phyloP scores from a whole-genome alignment of 2,797 vertebrate species.

The Acipenser ruthenus region DNA sequence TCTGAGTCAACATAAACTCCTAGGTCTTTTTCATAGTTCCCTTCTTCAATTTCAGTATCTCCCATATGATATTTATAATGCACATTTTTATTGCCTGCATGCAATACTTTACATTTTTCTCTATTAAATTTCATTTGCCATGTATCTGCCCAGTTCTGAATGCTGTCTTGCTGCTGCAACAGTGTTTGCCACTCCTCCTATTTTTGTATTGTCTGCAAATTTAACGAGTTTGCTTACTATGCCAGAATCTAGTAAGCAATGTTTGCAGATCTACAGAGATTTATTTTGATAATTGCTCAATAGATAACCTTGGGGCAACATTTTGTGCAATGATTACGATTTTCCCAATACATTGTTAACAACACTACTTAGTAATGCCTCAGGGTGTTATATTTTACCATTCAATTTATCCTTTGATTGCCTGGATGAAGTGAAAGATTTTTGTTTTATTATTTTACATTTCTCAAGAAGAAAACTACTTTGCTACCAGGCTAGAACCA shows the following conservation, averaged over 20 bases:
- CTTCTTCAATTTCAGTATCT: too few relatives aligned
- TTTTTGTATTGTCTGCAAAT: too few relatives aligned
- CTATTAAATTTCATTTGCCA: too few relatives aligned
- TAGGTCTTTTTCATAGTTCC: too few relatives aligned
- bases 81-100: too few relatives aligned
- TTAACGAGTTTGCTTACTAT: too few relatives aligned
- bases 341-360: background rate
- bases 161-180: too few relatives aligned
- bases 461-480: background rate
- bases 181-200: too few relatives aligned
- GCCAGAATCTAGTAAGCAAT: background rate
- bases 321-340: background rate
- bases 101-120: too few relatives aligned
- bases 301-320: background rate
- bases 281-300: slow-evolving; percentile 15
- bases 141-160: too few relatives aligned
- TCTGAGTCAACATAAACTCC: too few relatives aligned
- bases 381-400: background rate
- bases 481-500: background rate
- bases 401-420: background rate
- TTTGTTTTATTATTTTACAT: background rate
- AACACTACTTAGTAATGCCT: background rate
- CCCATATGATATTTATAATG: too few relatives aligned
- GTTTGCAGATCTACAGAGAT: slow-evolving; percentile 16
- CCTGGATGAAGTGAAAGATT: background rate